Evolutionary conservation across 2,797 vertebrate species (phyloP).

Genomic region (Eremophila alpestris): DNA sequence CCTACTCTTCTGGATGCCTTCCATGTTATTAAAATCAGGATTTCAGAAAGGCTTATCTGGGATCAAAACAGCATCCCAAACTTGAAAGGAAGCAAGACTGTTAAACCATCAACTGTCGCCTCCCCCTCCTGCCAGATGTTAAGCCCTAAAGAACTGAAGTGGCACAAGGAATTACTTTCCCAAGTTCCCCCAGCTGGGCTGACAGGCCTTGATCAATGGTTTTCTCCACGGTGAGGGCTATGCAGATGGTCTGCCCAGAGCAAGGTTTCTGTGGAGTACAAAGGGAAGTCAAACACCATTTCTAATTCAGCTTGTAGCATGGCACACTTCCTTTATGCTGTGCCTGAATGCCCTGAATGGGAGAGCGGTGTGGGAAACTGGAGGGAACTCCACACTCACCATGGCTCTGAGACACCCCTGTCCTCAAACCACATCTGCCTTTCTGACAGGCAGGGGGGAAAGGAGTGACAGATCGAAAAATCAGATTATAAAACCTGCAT

Average conservation of each 20-base stretch:
- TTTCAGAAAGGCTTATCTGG: constrained; percentile 57
- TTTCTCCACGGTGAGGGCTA: constrained; percentile 54
- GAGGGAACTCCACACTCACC: constrained; percentile 83
- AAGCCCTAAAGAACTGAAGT: constrained; percentile 62
- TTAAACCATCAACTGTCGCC: constrained; percentile 55
- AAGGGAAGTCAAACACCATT: constrained; percentile 63
- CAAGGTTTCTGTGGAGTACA: constrained; percentile 51
- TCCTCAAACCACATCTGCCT: constrained; percentile 58
- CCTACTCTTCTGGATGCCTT: constrained; percentile 51
- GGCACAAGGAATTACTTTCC: constrained; percentile 62
- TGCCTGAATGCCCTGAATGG: constrained; percentile 81
- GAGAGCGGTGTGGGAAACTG: constrained; percentile 88
- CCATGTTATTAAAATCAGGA: constrained; percentile 67
- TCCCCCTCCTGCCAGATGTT: constrained; percentile 69
- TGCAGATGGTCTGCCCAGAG: constrained; percentile 72
- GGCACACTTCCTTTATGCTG: constrained; percentile 87
- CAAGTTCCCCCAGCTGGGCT: constrained; percentile 65
- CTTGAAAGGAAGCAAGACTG: constrained; percentile 62
- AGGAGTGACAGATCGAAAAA: constrained; percentile 34
- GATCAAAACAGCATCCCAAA: constrained; percentile 64
- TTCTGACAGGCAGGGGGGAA: constrained; percentile 1
- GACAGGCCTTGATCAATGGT: constrained; percentile 73
- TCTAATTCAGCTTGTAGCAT: constrained; percentile 78
- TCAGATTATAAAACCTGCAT: not conserved
- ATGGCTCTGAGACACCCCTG: constrained; percentile 52